Conservation (phyloP, 92 coral and sea anemone genomes). For the Paragorgia papillata region DNA sequence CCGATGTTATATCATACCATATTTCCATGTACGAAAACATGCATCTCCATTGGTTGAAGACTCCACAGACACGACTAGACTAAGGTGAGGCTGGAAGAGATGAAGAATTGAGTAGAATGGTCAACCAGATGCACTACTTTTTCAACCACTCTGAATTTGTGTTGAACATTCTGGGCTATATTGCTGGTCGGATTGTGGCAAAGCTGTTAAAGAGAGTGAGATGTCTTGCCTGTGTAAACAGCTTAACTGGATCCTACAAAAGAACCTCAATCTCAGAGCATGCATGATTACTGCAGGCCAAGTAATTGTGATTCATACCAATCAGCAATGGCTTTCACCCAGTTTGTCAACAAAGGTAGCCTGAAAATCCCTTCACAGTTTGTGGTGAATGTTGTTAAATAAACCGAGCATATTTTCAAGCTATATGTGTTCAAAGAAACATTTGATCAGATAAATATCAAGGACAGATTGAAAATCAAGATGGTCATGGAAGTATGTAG, state of each 20-base stretch:
- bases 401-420: conserved; percentile 16
- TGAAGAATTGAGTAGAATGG: neutral
- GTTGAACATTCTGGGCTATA: conserved; percentile 11
- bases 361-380: conserved; percentile 16
- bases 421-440: conserved; percentile 24
- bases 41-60: neutral
- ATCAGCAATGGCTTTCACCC: conserved; percentile 12
- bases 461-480: neutral
- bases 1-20: conserved; percentile 16
- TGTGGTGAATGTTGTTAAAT: neutral
- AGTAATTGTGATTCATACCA: neutral
- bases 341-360: conserved; percentile 24
- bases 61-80: no score
- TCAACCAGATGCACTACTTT: conserved; percentile 1
- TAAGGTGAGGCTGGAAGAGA: no score
- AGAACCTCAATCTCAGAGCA: neutral
- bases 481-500: conserved; percentile 19
- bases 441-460: conserved; percentile 20
- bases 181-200: conserved; percentile 18
- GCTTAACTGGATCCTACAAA: neutral
- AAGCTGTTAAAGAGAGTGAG: conserved; percentile 13
- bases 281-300: conserved; percentile 11
- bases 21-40: conserved; percentile 17
- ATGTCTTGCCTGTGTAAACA: conserved; percentile 17
- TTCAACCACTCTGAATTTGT: conserved; percentile 1